Percentiles rank a stretch among this genome's conserved stretches.
These are phyloP conservation scores for Luehdorfia chinensis DNA, from an alignment of 1,140 invertebrate species.

Conservation along the genomic window DNA sequence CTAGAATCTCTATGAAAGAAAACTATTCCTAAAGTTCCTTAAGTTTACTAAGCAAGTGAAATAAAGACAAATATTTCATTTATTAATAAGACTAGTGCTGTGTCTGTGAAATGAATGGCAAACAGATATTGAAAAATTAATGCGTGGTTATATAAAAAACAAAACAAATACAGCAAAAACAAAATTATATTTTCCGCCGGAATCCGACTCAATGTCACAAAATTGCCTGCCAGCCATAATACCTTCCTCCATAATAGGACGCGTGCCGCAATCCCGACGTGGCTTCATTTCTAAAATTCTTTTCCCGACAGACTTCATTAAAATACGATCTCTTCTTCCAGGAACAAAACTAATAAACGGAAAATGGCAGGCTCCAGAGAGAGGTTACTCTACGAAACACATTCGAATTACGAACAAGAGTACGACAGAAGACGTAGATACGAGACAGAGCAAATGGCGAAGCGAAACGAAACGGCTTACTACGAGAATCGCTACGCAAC, in stretches of 20 bases:
- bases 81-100: too few species aligned
- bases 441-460: constrained; percentile 21
- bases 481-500: constrained; percentile 27
- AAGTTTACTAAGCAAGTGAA: too few species aligned
- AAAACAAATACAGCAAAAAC: too few species aligned
- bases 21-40: too few species aligned
- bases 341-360: constrained; percentile 43
- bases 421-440: constrained; percentile 35
- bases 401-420: constrained; percentile 49
- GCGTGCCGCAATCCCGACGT: constrained; percentile 15
- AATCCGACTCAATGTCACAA: not conserved
- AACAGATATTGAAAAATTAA: too few species aligned
- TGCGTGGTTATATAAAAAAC: too few species aligned
- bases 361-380: constrained; percentile 67
- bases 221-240: constrained; percentile 14
- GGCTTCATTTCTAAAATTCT: constrained; percentile 23
- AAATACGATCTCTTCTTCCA: constrained; percentile 49
- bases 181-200: too few species aligned
- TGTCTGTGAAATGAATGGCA: too few species aligned
- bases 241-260: constrained; percentile 16
- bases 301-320: constrained; percentile 40
- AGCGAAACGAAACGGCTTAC: not conserved
- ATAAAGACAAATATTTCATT: too few species aligned
- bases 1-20: too few species aligned
- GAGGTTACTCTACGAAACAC: constrained; percentile 54